Evolutionary conservation across 2,888 invertebrate genomes (phyloP).

Genomic region (Harpalus rubripes): DNA sequence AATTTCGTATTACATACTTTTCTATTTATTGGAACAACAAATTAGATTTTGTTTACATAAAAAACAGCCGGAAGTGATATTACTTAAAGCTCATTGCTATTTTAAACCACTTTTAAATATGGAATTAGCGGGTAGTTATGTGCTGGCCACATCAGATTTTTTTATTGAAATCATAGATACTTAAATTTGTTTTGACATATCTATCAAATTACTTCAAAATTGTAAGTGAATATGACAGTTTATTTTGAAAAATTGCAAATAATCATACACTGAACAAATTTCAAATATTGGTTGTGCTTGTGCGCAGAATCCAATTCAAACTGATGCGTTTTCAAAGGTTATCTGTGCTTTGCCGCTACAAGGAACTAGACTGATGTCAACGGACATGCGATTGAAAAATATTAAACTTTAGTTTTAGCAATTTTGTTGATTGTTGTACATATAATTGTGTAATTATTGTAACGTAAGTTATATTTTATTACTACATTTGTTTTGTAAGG

Average conservation of each 20-base stretch:
- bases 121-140: too few relatives aligned
- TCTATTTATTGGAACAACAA: too few relatives aligned
- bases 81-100: too few relatives aligned
- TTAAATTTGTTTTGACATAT: constrained; percentile 16
- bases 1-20: too few relatives aligned
- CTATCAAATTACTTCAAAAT: constrained; percentile 14
- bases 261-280: not conserved
- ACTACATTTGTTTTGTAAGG: not conserved
- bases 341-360: constrained; percentile 35
- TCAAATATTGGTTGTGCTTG: not conserved
- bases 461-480: constrained; percentile 20
- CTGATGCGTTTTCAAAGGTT: not conserved
- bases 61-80: too few relatives aligned
- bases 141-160: too few relatives aligned
- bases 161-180: not conserved
- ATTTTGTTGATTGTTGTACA: constrained; percentile 21
- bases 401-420: constrained; percentile 4
- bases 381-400: constrained; percentile 55
- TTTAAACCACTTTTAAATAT: too few relatives aligned
- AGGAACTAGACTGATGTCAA: constrained; percentile 45
- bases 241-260: constrained; percentile 20
- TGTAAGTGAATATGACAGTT: constrained; percentile 17
- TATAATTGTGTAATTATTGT: constrained; percentile 12
- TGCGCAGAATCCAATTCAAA: constrained; percentile 19
- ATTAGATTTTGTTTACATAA: too few relatives aligned